Percentiles rank a stretch among this genome's conserved stretches.
Evolutionary conservation across 2,797 vertebrate genomes (phyloP).

Genomic region (Spinus olivaceus): DNA sequence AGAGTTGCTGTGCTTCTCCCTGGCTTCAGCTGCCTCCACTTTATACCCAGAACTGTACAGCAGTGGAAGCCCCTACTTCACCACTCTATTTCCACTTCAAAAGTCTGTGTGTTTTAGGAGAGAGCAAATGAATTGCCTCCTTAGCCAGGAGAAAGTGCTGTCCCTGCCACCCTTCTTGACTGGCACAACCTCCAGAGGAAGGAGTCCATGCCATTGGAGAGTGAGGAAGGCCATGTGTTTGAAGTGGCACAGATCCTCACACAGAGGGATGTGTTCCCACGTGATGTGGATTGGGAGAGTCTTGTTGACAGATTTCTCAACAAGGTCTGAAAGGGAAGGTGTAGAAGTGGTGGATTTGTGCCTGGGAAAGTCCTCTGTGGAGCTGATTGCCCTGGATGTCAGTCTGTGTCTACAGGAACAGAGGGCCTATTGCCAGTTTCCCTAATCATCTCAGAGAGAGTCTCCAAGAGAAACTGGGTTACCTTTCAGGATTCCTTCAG

Average conservation of each 20-base stretch:
- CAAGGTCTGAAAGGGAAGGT: neutral
- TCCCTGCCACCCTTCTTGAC: neutral
- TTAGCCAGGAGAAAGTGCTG: neutral
- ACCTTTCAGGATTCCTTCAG: neutral
- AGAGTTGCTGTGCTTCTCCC: neutral
- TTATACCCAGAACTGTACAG: neutral
- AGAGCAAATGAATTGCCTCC: neutral
- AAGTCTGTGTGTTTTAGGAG: neutral
- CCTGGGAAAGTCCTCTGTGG: neutral
- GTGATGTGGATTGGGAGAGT: neutral
- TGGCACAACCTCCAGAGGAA: neutral
- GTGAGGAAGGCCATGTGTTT: rapidly evolving
- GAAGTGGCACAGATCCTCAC: neutral
- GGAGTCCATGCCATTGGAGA: neutral
- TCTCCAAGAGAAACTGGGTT: neutral
- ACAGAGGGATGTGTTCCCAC: neutral
- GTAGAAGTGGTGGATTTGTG: neutral
- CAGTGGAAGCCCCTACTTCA: rapidly evolving
- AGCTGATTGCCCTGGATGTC: neutral
- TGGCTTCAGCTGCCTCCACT: neutral
- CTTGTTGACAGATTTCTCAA: neutral
- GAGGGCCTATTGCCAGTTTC: neutral
- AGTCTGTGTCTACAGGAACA: neutral
- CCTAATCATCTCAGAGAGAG: neutral
- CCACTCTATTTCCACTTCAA: neutral